A percentile compares a stretch with the other conserved stretches of the same genome.
Evolutionary conservation across 2,888 invertebrate genomes (phyloP).

Genomic region (Furcula furcula): DNA sequence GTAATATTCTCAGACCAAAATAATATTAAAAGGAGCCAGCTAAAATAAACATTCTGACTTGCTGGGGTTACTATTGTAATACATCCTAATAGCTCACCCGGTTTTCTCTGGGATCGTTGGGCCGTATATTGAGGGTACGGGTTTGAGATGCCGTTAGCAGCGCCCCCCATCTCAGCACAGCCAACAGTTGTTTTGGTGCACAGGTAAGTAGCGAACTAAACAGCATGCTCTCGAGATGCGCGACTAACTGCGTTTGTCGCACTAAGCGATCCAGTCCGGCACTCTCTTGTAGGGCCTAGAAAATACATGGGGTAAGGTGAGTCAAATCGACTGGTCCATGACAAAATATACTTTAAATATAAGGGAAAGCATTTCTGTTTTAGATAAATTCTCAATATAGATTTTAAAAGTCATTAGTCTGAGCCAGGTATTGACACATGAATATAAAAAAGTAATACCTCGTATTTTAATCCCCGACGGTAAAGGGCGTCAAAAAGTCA

Average conservation of each 20-base stretch:
- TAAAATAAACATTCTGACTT: not conserved
- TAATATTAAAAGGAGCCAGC: too few relatives aligned
- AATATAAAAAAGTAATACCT: too few relatives aligned
- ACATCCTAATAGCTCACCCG: slow-evolving; percentile 63
- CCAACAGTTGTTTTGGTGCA: slow-evolving; percentile 84
- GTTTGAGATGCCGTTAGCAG: slow-evolving; percentile 88
- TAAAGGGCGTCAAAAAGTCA: too few relatives aligned
- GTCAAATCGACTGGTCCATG: too few relatives aligned
- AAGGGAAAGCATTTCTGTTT: too few relatives aligned
- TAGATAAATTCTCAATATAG: too few relatives aligned
- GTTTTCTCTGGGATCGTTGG: slow-evolving; percentile 91
- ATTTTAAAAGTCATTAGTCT: too few relatives aligned
- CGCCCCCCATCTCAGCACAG: slow-evolving; percentile 86
- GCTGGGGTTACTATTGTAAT: not conserved
- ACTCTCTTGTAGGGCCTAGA: slow-evolving; percentile 88
- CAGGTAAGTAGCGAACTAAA: slow-evolving; percentile 88
- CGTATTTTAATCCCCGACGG: too few relatives aligned
- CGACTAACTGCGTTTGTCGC: slow-evolving; percentile 90
- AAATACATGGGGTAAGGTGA: not conserved
- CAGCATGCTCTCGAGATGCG: slow-evolving; percentile 90
- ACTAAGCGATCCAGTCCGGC: slow-evolving; percentile 91
- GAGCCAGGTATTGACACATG: too few relatives aligned
- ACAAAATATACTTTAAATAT: too few relatives aligned
- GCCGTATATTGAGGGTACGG: slow-evolving; percentile 88
- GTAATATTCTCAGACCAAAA: too few relatives aligned